Evolutionary conservation across 1,140 invertebrate species (phyloP).

Genomic region (Drosophila sucinea): DNA sequence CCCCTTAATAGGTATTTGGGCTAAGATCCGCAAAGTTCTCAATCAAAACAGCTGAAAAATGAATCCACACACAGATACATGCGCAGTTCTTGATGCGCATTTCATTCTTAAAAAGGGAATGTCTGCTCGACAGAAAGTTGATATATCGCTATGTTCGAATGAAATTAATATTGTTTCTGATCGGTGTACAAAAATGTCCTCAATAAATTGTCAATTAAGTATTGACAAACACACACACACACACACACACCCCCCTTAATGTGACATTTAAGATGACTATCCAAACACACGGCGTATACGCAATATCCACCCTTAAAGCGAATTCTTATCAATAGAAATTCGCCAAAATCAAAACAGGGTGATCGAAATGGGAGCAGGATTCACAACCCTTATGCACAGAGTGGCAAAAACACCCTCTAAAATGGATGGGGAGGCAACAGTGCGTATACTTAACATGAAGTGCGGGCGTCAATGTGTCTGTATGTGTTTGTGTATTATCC

Average conservation of each 20-base stretch:
- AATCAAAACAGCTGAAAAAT: conserved; percentile 49
- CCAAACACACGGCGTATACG: conserved; percentile 56
- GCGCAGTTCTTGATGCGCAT: conserved; percentile 46
- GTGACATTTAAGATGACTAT: conserved; percentile 15
- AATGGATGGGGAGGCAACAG: conserved; percentile 27
- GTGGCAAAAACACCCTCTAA: conserved; percentile 46
- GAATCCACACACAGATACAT: conserved; percentile 44
- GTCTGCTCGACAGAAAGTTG: not conserved
- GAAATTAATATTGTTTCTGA: not conserved
- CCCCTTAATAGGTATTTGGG: conserved; percentile 21
- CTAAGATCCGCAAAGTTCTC: conserved; percentile 19
- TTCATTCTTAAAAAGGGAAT: conserved; percentile 58
- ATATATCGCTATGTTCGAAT: not conserved
- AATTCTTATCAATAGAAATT: conserved; percentile 65
- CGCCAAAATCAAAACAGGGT: conserved; percentile 50
- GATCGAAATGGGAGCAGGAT: not conserved
- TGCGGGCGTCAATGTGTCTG: conserved; percentile 34
- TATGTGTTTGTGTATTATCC: conserved; percentile 27
- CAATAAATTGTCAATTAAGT: not conserved
- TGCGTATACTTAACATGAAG: conserved; percentile 64
- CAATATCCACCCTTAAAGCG: conserved; percentile 62
- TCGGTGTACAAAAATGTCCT: not conserved
- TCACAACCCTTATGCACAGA: not conserved
- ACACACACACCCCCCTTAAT: not conserved
- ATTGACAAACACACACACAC: not conserved